Conservation (phyloP, 2,113 vertebrate genomes). For the Psammodynastes pulverulentus region DNA sequence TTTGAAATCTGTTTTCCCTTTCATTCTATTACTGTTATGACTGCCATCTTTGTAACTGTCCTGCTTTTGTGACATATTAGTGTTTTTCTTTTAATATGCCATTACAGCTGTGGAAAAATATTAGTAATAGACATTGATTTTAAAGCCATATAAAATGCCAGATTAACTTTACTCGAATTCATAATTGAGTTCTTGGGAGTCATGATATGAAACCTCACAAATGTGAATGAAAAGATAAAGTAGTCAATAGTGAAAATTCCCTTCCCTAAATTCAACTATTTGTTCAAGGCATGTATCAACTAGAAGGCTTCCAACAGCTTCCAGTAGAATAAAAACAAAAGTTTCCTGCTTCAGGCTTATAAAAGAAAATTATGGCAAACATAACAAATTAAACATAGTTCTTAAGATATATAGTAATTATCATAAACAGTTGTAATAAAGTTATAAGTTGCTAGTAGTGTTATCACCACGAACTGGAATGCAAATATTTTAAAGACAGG, state of each 20-base stretch:
- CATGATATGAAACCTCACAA: not conserved
- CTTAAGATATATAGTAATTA: not conserved
- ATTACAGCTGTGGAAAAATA: constrained; percentile 36
- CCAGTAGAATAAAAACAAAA: not conserved
- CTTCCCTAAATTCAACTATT: not conserved
- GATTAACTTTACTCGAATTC: constrained; percentile 13
- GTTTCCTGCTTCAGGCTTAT: not conserved
- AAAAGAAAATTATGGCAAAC: not conserved
- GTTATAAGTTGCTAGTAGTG: not conserved
- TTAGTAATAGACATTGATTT: constrained; percentile 13
- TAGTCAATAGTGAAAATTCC: not conserved
- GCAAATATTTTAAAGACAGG: not conserved
- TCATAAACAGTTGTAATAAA: not conserved
- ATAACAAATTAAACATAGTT: not conserved
- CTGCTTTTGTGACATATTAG: constrained; percentile 62
- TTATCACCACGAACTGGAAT: not conserved
- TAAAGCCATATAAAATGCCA: constrained; percentile 9
- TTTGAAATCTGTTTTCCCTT: constrained; percentile 16
- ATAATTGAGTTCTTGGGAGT: constrained; percentile 4
- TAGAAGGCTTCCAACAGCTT: not conserved
- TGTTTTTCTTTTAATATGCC: constrained; percentile 71
- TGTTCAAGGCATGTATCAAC: not conserved
- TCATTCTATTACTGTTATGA: constrained; percentile 34
- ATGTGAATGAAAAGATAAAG: not conserved
- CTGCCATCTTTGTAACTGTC: constrained; percentile 48